Conservation (phyloP, 1,140 invertebrate genomes). For the Pachypeltis micranthus region DNA sequence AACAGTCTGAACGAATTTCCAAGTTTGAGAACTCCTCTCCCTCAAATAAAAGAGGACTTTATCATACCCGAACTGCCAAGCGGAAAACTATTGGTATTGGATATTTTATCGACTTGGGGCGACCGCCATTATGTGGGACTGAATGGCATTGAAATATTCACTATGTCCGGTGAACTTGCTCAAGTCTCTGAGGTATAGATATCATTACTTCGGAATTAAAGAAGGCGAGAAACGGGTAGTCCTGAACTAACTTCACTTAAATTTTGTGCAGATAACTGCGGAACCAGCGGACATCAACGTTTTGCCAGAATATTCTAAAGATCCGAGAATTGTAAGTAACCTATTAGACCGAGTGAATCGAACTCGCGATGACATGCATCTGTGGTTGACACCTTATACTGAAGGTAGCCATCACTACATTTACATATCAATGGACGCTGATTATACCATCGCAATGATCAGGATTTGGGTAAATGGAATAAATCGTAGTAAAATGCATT, state of each 20-base stretch:
- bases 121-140: conserved; percentile 67
- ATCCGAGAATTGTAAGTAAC: conserved; percentile 47
- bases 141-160: conserved; percentile 69
- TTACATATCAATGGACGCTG: conserved; percentile 44
- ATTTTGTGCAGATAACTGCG: conserved; percentile 42
- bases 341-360: conserved; percentile 57
- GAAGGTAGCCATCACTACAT: conserved; percentile 44
- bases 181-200: conserved; percentile 42
- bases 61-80: conserved; percentile 61
- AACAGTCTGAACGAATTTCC: not conserved
- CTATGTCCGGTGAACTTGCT: conserved; percentile 44
- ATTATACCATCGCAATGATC: conserved; percentile 51
- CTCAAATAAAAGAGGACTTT: conserved; percentile 22
- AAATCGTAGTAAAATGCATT: too few relatives aligned
- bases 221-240: too few relatives aligned
- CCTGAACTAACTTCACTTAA: conserved; percentile 18
- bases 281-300: conserved; percentile 47
- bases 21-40: not conserved
- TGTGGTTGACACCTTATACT: conserved; percentile 57
- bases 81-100: conserved; percentile 51
- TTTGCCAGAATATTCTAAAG: conserved; percentile 43
- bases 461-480: conserved; percentile 67
- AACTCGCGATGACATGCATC: conserved; percentile 61
- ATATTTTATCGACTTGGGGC: conserved; percentile 69
- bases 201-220: too few relatives aligned